Base-by-base conservation (phyloP, 2,113 vertebrate species). In the Corapipo altera region DNA sequence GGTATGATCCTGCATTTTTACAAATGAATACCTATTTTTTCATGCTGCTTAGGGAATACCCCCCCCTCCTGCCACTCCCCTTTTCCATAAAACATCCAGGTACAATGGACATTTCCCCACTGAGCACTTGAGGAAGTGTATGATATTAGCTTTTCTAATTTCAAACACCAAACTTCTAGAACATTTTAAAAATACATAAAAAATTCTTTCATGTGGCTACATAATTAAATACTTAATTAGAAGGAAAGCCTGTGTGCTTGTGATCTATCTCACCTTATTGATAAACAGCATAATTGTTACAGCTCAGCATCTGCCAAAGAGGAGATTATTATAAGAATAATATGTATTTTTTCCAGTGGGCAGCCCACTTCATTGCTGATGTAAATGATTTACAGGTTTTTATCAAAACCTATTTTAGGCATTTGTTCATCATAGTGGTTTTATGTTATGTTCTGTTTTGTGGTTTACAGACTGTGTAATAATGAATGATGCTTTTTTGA, bases 1-100 rank as follows among this genome's bases (percentile, higher is more conserved):
- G 99, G 99, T 99, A 99, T 95, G 98, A 61, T 85, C 74, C 28
- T 39, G 30, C 58, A 37, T 87, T 93, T 89, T 94, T 85, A 69
- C 66, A 81, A 44, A 67, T 61, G 3, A 87, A 54, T 95, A 81
- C 39, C 30, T 91, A 3, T 52, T 77, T 41, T 87, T 65, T 78
- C 77, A 61, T 73, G 46, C 91, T 83, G 39, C 44, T 86, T 91
- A 95, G 94, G 90, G 83, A 80, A 80, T 12, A 65, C 24, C 59
- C 49, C 71, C 16, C 32, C 16, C 32, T 85, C 30, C 54, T 39
- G 55, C 70, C 43, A 44, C 17, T 35, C 61, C 43, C 12, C 12
- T 3, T 74, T 58, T 39, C 62, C 67, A 76, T 44, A 30, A 59
- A 66, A 51, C 7, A 3, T 62, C 70, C 62, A 35, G 43, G 43